phyloP scores from a whole-genome alignment of 2,888 invertebrate genomes.

The Drosophila differens region DNA sequence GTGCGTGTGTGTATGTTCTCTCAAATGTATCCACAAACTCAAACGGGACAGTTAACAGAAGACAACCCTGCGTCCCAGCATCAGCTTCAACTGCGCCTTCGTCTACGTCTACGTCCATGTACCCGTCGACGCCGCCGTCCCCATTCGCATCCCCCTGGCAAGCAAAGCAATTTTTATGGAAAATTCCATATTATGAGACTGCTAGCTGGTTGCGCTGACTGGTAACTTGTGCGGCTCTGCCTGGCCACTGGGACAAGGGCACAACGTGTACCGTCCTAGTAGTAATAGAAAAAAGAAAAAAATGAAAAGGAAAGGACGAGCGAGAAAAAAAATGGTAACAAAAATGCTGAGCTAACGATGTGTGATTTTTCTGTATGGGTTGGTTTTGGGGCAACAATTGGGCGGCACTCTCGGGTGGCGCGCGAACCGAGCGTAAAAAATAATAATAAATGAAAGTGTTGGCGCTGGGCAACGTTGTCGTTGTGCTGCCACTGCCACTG shows the following conservation, averaged over 20 bases:
- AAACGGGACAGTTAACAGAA: constrained; percentile 68
- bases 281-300: constrained; percentile 17
- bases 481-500: constrained; percentile 27
- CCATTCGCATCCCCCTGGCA: constrained; percentile 36
- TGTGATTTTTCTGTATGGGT: constrained; percentile 79
- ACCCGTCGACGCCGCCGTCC: not conserved
- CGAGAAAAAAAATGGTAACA: constrained; percentile 18
- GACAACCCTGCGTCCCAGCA: constrained; percentile 47
- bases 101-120: constrained; percentile 11
- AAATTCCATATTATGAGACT: constrained; percentile 80
- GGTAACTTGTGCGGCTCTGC: constrained; percentile 3
- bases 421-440: constrained; percentile 73
- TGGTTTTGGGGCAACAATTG: constrained; percentile 68
- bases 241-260: constrained; percentile 67
- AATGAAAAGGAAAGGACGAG: constrained; percentile 23
- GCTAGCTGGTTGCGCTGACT: constrained; percentile 42
- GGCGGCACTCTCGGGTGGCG: constrained; percentile 48
- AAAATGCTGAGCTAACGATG: constrained; percentile 78
- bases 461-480: constrained; percentile 66
- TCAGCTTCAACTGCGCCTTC: constrained; percentile 43
- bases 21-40: constrained; percentile 75
- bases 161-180: constrained; percentile 81
- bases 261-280: constrained; percentile 46
- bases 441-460: constrained; percentile 80
- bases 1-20: constrained; percentile 40